Conservation (phyloP, 2,797 vertebrate genomes). For the Rhinogobio ventralis region DNA sequence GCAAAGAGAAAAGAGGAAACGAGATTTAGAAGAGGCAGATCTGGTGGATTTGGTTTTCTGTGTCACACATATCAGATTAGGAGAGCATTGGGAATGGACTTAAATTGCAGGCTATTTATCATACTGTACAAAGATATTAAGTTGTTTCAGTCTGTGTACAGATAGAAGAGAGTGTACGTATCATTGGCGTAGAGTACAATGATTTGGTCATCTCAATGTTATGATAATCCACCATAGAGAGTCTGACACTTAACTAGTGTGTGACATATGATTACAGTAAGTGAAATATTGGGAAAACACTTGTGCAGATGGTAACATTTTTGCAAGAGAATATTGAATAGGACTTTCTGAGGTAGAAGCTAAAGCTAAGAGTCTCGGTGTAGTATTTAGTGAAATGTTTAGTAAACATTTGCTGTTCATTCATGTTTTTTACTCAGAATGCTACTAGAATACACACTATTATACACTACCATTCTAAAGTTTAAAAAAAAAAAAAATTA, state of each 20-base stretch:
- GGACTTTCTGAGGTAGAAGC: background rate
- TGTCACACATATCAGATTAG: conserved; percentile 49
- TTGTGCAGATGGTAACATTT: background rate
- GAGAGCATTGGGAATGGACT: conserved; percentile 24
- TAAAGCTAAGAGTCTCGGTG: background rate
- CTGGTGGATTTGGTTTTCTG: conserved; percentile 45
- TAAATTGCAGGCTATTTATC: conserved; percentile 17
- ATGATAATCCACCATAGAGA: conserved; percentile 22
- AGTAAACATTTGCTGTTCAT: background rate
- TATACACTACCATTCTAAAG: background rate
- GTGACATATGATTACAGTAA: conserved; percentile 5
- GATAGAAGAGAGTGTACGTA: background rate
- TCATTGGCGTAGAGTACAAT: background rate
- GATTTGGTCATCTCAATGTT: conserved; percentile 18
- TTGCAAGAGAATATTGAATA: background rate
- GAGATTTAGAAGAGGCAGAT: conserved; percentile 43
- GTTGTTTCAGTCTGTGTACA: background rate
- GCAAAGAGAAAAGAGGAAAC: conserved; percentile 46
- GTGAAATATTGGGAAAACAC: conserved; percentile 10
- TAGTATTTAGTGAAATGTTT: too few relatives aligned
- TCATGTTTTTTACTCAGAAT: background rate
- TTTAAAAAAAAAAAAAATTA: background rate
- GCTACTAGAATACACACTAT: too few relatives aligned
- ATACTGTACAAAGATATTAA: conserved; percentile 18
- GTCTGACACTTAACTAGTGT: background rate